Evolutionary conservation across 2,888 invertebrate species (phyloP), one percentile per base, ranked within the genome.

Genomic region (Bhutanitis thaidina): DNA sequence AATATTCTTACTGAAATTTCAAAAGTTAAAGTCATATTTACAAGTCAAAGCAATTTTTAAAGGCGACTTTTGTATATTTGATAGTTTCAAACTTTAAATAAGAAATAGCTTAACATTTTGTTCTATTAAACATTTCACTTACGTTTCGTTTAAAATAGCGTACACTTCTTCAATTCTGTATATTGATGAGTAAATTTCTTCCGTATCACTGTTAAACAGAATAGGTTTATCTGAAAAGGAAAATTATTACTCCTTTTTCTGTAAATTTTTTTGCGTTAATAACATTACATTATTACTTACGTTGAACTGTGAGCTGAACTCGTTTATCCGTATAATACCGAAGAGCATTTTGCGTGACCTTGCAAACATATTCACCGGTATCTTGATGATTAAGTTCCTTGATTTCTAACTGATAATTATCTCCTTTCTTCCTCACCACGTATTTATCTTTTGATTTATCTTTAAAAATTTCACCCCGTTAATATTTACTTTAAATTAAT

Each of bases 71-170:
- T 20, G 20, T 20, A 3, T 3, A 20, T 20, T 20, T 20, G 5
- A 2, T 5, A 20, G 3, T 2, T 20, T 20, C n/a, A 20, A 20
- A 3, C 20, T 20, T 20, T 20, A 20, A 20, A 20, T 20, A 20
- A 20, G 5, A 20, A 20, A 3, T 2, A 20, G 5, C 2, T 20
- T 20, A 5, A 20, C 2, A 20, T 20, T 20, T 20, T 20, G 5
- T 20, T 20, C 5, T 5, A 20, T 20, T 27, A 27, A 27, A 27
- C 8, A n/a, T n/a, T 8, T 8, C 1, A 77, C 87, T 82, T 64
- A 88, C 88, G 76, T 79, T 64, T 82, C 80, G 59, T 83, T 81
- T 40, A 85, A 53, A 54, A 88, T 80, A 7, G 84, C 87, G 45
- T 80, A 87, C 2, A 82, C 71, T 69, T 89, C 88, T 60, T 78